A percentile compares a stretch with the other conserved stretches of the same genome.
phyloP scores from a whole-genome alignment of 1,140 invertebrate species.

The Delia radicum region DNA sequence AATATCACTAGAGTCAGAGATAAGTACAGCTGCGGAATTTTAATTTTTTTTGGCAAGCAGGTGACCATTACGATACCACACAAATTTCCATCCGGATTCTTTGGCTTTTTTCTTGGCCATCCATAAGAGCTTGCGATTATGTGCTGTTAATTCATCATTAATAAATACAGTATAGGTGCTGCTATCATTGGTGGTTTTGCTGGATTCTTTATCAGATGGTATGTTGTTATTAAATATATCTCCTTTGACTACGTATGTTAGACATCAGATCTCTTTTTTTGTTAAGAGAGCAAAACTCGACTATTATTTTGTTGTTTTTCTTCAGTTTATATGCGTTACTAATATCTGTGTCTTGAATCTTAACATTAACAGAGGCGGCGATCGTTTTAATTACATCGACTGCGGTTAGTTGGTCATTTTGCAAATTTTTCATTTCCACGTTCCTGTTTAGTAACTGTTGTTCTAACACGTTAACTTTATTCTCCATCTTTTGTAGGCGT shows the following conservation, averaged over 20 bases:
- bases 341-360: background rate
- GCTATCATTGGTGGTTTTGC: no score
- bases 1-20: background rate
- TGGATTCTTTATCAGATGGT: no score
- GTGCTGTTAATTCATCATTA: no score
- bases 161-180: background rate
- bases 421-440: background rate
- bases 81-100: no score
- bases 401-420: no score
- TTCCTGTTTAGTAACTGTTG: background rate
- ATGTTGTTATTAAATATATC: background rate
- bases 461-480: background rate
- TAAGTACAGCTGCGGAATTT: background rate
- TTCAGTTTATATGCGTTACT: background rate
- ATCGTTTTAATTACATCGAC: background rate
- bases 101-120: no score
- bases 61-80: no score
- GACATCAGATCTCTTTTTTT: no score
- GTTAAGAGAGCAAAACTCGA: background rate
- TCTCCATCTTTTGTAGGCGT: no score
- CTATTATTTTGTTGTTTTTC: background rate
- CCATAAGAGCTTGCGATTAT: no score
- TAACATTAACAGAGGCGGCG: background rate
- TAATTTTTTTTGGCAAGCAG: background rate
- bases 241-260: background rate